Evolutionary conservation across 2,797 vertebrate genomes (phyloP), one percentile per base, ranked within the genome.

Genomic region (Peromyscus nudipes): DNA sequence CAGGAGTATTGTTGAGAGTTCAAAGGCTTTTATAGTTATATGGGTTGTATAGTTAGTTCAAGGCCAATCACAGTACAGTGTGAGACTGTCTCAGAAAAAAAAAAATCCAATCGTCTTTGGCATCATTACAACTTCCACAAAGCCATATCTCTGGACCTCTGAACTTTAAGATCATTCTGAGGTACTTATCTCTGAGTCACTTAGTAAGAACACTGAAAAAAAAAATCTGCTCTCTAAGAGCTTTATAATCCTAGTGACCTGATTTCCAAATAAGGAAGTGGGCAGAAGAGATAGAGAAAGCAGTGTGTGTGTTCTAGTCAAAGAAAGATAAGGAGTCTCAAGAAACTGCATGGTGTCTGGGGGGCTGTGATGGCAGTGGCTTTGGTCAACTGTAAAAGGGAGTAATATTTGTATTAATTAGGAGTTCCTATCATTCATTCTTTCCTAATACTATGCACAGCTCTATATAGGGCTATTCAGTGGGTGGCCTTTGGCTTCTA

Each of bases 121-220:
- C 88, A 11, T 46, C 21, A 14, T 69, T 52, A 37, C 76, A 85
- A 89, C 16, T 49, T 79, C 17, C 34, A 87, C 3, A 1, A 29
- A 86, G 52, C 82, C 40, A 16, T 80, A 64, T 75, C 40, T 92
- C 75, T 89, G 82, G 77, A 91, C 64, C 65, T 79, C 34, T 29
- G 62, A 86, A 69, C 86, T 75, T 0, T 82, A 91, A 91, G 94
- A 79, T n/a, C 9, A 75, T 62, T 89, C 65, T 83, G 52, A 79
- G 9, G 16, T 62, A 62, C 14, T 91, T 75, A 67, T 25, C n/a
- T 85, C 67, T 91, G 64, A 94, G 65, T 95, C 89, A 95, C 3
- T 64, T n/a, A 29, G 57, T 60, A 84, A 84, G 52, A 91, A 95
- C 52, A 92, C 34, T 49, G 13, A 69, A 80, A 85, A 89, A 89